phyloP scores from a whole-genome alignment of 2,888 invertebrate species.

The Allophyes oxyacanthae region DNA sequence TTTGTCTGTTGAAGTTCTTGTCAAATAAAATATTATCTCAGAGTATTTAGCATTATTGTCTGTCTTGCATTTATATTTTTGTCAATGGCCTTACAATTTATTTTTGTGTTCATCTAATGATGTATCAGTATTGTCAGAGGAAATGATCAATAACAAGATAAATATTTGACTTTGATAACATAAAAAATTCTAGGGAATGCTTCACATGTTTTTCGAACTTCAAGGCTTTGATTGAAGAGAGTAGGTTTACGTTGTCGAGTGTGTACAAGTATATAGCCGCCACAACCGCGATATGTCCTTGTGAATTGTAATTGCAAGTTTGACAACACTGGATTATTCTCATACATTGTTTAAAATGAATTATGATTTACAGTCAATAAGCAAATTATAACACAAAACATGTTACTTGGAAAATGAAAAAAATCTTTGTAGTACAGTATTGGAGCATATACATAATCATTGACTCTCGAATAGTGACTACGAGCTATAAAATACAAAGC shows the following conservation, averaged over 20 bases:
- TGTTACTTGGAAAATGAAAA: too few relatives aligned
- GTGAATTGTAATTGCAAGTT: slow-evolving; percentile 42
- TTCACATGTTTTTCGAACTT: slow-evolving; percentile 32
- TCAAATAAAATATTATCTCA: slow-evolving; percentile 41
- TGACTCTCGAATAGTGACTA: too few relatives aligned
- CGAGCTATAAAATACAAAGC: too few relatives aligned
- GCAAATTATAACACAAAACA: too few relatives aligned
- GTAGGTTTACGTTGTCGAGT: slow-evolving; percentile 36
- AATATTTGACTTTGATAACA: not conserved
- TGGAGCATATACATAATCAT: too few relatives aligned
- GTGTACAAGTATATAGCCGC: slow-evolving; percentile 36
- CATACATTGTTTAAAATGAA: slow-evolving; percentile 26
- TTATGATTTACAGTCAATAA: too few relatives aligned
- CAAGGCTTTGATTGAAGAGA: slow-evolving; percentile 44
- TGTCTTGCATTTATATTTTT: slow-evolving; percentile 15
- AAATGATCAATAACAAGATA: too few relatives aligned
- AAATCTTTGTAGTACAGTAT: too few relatives aligned
- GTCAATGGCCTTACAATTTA: slow-evolving; percentile 1
- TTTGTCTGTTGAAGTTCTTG: slow-evolving; percentile 30
- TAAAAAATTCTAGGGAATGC: slow-evolving; percentile 20
- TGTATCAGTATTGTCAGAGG: too few relatives aligned
- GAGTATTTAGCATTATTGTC: slow-evolving; percentile 7
- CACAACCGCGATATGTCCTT: slow-evolving; percentile 57
- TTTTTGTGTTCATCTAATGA: not conserved
- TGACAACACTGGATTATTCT: slow-evolving; percentile 37